Evolutionary conservation across 2,888 invertebrate genomes (phyloP), one percentile per base, ranked within the genome.

Genomic region (Leptura quadrifasciata): DNA sequence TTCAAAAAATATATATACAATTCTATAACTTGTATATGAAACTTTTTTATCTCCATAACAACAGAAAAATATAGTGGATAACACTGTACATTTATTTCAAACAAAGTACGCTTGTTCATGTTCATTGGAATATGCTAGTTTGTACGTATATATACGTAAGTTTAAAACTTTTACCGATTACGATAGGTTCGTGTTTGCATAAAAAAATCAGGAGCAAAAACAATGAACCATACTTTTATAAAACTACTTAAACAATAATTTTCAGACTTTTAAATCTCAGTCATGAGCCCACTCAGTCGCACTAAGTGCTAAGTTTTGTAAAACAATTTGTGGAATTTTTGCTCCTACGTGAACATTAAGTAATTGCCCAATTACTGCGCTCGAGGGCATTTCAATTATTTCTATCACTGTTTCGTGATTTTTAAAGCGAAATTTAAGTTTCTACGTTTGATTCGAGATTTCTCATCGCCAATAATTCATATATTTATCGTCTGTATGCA

Each of bases 321-420:
- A 69, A 35, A 58, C 57, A 21, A 58, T 69, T 57, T 58, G 58
- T 17, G 69, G 69, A 58, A 69, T 69, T 69, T 58, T 69, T 58
- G 58, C 54, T 58, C 58, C 69, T 69, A 69, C 69, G 69, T 69
- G 69, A 69, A 69, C 58, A 69, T 69, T 69, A 69, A 69, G 39
- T 69, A 69, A 57, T 58, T 69, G 39, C 69, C 69, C 69, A 69
- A 69, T 69, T 69, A 69, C 27, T 20, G 20, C 21, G 58, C 58
- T 21, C 2, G 21, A 39, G 69, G 69, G 69, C 69, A 69, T 69
- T 69, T 69, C 69, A 69, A 69, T 69, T 69, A 69, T 69, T 69
- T 57, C 69, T 69, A 69, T 69, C 69, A 69, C 58, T 69, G 69
- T 69, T 69, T 69, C 69, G 69, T 69, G 69, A 20, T 31, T 57